A percentile compares a stretch with the other conserved stretches of the same genome.
Conservation (phyloP, 1,140 invertebrate genomes). For the Bactericera cockerelli region DNA sequence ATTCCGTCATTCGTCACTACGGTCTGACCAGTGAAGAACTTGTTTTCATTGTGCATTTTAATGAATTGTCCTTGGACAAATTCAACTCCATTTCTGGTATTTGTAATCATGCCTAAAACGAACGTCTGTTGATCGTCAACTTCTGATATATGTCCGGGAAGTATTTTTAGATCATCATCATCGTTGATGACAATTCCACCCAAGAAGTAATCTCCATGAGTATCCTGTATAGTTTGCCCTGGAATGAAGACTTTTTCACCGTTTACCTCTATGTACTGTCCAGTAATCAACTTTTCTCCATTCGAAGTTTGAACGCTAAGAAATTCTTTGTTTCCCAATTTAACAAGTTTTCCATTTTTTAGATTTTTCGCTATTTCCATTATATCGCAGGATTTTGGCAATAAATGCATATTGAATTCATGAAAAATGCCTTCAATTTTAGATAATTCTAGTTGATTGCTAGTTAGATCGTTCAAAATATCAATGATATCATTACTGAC, state of each 20-base stretch:
- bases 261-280: conserved; percentile 44
- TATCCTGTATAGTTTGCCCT: conserved; percentile 22
- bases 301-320: neutral
- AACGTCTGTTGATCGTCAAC: conserved; percentile 31
- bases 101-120: conserved; percentile 48
- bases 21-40: conserved; percentile 49
- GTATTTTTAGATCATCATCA: conserved; percentile 20
- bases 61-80: conserved; percentile 57
- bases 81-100: conserved; percentile 43
- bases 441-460: neutral
- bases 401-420: conserved; percentile 31
- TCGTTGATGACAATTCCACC: conserved; percentile 3
- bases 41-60: conserved; percentile 41
- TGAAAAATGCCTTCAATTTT: conserved; percentile 21
- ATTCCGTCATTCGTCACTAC: conserved; percentile 43
- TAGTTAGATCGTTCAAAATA: neutral
- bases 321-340: conserved; percentile 25
- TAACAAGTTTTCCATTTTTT: conserved; percentile 35
- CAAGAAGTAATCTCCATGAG: conserved; percentile 27
- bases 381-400: conserved; percentile 47
- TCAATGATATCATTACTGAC: neutral
- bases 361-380: conserved; percentile 43
- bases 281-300: conserved; percentile 30
- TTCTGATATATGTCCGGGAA: conserved; percentile 26
- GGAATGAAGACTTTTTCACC: conserved; percentile 35